Evolutionary conservation across 2,113 vertebrate genomes (phyloP), one percentile per base, ranked within the genome.

Genomic region (Myiozetetes cayanensis): DNA sequence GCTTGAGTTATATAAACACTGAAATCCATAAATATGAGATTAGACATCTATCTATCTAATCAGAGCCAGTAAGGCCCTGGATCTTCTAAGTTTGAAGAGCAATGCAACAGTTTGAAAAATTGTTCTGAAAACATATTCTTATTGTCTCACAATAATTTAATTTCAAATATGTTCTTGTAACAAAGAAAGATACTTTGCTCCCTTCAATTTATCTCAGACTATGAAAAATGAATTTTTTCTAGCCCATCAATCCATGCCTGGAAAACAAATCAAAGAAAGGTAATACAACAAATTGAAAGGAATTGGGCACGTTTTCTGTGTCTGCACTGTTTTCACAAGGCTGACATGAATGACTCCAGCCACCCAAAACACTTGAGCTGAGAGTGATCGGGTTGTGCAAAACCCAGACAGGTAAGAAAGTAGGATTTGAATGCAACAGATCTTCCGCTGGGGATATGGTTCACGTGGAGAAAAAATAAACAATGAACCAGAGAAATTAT

Each of bases 151-250:
- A 84, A 71, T 77, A 83, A 83, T 74, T 80, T 65, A 41, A 31
- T 89, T 94, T 84, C 80, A 92, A 43, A 65, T 71, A 74, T 27
- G 20, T 70, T 82, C 55, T 72, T 85, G 53, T 33, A 63, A 47
- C 47, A 62, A 41, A 93, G 46, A 71, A 35, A 80, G 24, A 81
- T 74, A 20, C 47, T 79, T 87, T 84, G 4, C 14, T 22, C 33
- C 22, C 10, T 67, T 44, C 52, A 92, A 94, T 68, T 93, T 88
- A 84, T 84, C 55, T 43, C 68, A 63, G 55, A 83, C 81, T 81
- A 77, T 67, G 46, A 86, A 90, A 94, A 93, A 83, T 46, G 9
- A 76, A 87, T 59, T 85, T 23, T 33, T 94, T 92, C 56, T 86
- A 86, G 44, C 19, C 52, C 43, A 75, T 85, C 50, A 93, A 30